Percentiles rank a stretch among this genome's conserved stretches.
Evolutionary conservation across 1,140 invertebrate genomes (phyloP).

Genomic region (Eciton burchellii): DNA sequence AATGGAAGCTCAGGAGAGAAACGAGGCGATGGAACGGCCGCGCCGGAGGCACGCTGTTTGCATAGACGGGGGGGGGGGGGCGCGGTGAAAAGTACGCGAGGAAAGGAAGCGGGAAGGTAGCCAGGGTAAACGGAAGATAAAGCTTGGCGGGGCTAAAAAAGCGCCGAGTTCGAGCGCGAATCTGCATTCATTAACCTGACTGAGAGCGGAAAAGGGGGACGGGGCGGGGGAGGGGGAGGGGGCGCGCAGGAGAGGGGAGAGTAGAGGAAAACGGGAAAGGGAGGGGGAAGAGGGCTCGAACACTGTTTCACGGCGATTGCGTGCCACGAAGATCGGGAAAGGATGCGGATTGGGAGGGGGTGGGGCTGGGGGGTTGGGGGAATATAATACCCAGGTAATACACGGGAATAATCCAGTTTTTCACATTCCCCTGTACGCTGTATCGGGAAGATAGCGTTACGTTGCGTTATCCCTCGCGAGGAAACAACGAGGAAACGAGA

Average conservation of each 20-base stretch:
- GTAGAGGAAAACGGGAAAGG: background rate
- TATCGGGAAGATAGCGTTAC: too few relatives aligned
- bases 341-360: background rate
- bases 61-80: conserved; percentile 23
- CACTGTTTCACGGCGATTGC: conserved; percentile 11
- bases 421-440: too few relatives aligned
- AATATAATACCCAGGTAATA: too few relatives aligned
- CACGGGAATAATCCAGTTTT: too few relatives aligned
- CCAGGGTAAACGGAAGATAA: conserved; percentile 38
- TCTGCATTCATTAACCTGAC: conserved; percentile 59
- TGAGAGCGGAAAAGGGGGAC: conserved; percentile 26
- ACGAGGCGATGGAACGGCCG: conserved; percentile 30
- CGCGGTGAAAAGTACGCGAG: background rate
- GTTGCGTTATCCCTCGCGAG: too few relatives aligned
- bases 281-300: conserved; percentile 15
- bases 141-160: conserved; percentile 30
- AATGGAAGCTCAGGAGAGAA: conserved; percentile 33
- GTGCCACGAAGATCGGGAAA: conserved; percentile 15
- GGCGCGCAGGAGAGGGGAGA: conserved; percentile 11
- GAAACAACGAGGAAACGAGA: too few relatives aligned
- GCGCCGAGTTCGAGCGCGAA: conserved; percentile 43
- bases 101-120: conserved; percentile 28
- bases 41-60: conserved; percentile 40
- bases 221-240: background rate
- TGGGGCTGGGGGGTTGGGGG: too few relatives aligned